phyloP scores from a whole-genome alignment of 2,888 invertebrate species.

The Gibbula magus region DNA sequence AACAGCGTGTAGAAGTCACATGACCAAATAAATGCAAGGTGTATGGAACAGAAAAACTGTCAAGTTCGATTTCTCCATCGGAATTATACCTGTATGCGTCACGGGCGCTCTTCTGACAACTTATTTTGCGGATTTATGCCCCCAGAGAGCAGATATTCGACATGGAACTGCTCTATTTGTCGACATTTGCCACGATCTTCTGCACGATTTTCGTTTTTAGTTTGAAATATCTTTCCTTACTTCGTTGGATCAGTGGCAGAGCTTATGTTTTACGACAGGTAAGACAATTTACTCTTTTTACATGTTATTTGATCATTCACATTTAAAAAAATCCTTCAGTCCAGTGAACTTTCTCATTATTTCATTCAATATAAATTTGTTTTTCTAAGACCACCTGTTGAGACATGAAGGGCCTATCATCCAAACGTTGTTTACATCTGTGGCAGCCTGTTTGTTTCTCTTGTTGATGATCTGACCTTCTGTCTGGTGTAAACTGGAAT shows the following conservation, averaged over 20 bases:
- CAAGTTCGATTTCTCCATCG: not conserved
- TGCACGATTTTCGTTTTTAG: slow-evolving; percentile 46
- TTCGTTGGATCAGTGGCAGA: slow-evolving; percentile 45
- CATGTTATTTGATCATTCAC: too few species aligned
- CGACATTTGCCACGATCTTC: slow-evolving; percentile 42
- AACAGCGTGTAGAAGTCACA: slow-evolving; percentile 1
- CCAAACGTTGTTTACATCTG: too few species aligned
- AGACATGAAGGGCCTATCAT: too few species aligned
- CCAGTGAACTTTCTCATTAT: too few species aligned
- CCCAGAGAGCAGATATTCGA: not conserved
- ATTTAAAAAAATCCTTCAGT: too few species aligned
- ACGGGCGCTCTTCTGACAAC: not conserved
- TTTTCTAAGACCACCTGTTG: too few species aligned
- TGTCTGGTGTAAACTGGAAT: not conserved
- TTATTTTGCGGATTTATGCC: not conserved
- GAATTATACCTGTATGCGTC: not conserved
- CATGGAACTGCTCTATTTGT: slow-evolving; percentile 50
- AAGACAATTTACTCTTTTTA: not conserved
- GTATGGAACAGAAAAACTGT: not conserved
- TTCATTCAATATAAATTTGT: too few species aligned
- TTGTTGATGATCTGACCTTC: not conserved
- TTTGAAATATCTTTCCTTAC: slow-evolving; percentile 52
- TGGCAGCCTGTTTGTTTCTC: too few species aligned
- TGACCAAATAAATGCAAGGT: not conserved
- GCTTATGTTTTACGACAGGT: slow-evolving; percentile 48